phyloP scores from a whole-genome alignment of 2,797 vertebrate genomes.

The Microchirus variegatus region DNA sequence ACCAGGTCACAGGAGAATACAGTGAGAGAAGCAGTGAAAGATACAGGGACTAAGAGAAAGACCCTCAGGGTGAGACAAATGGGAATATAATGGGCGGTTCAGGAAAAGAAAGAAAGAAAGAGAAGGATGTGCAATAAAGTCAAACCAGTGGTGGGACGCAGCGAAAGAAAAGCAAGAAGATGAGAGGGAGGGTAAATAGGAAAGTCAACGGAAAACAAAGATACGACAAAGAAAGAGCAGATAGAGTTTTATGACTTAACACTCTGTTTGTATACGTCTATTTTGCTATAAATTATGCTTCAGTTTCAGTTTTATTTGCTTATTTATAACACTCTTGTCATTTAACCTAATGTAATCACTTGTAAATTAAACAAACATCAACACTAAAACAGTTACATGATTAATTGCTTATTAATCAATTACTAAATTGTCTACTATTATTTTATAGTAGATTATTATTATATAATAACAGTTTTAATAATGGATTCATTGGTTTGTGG shows the following conservation, averaged over 20 bases:
- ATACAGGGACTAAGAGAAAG: not conserved
- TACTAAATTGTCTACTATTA: too few species aligned
- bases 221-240: not conserved
- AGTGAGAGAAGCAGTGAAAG: constrained; percentile 33
- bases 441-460: too few species aligned
- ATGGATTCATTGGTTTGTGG: too few species aligned
- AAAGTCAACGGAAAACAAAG: constrained; percentile 2
- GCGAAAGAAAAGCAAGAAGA: constrained; percentile 11
- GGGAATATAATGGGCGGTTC: constrained; percentile 12
- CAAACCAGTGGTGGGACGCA: constrained; percentile 1
- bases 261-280: not conserved
- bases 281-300: too few species aligned
- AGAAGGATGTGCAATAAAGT: constrained; percentile 37
- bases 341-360: too few species aligned
- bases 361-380: too few species aligned
- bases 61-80: constrained; percentile 53
- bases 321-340: too few species aligned
- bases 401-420: too few species aligned
- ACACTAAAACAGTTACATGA: too few species aligned
- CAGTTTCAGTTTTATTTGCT: too few species aligned
- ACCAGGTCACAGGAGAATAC: constrained; percentile 79
- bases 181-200: constrained; percentile 3
- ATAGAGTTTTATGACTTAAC: too few species aligned
- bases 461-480: too few species aligned
- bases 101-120: constrained; percentile 21